Evolutionary conservation across 2,797 vertebrate species (phyloP), one percentile per base, ranked within the genome.

Genomic region (Phrynocephalus vlangalii): DNA sequence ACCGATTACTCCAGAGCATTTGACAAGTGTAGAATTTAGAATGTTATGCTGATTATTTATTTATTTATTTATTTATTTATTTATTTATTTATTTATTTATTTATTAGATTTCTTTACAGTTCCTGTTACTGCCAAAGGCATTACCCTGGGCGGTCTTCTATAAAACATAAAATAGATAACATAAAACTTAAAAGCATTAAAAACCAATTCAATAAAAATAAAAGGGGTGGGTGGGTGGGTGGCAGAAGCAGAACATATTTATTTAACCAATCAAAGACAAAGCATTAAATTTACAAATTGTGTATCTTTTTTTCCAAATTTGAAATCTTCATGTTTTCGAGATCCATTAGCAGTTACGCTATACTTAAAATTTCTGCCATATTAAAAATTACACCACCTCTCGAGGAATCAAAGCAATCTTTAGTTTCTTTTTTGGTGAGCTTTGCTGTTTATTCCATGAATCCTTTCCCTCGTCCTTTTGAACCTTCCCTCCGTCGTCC

Each of bases 331-430:
- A 63, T 22, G 20, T 22, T 72, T 78, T 18, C 28, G 5, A 73
- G 50, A 63, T 52, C 48, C 15, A 86, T 4, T 28, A 67, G 60
- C 50, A 70, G 91, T 83, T 83, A 66, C 50, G 33, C 72, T 63
- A 83, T 85, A 48, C 63, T 85, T 48, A 86, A 50, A 78, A 56
- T 77, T 52, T 88, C 68, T 72, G 68, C 50, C 88, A 86, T 90
- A n/a, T 85, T 33, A 90, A 87, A 84, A 79, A 79, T 88, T 67
- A 56, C 26, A 8, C 60, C 87, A 94, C 75, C 83, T 92, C 90
- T 88, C 85, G 89, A 84, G 85, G 86, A 93, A 85, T 33, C 82
- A 52, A 18, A 68, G 70, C 48, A 90, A 85, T 91, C 92, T 93
- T 92, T 63, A 90, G 79, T 79, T 82, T 84, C 87, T 38, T 90